Percentiles rank a stretch among this genome's conserved stretches.
Conservation (phyloP, 2,113 vertebrate species). For the Oryzias javanicus region DNA sequence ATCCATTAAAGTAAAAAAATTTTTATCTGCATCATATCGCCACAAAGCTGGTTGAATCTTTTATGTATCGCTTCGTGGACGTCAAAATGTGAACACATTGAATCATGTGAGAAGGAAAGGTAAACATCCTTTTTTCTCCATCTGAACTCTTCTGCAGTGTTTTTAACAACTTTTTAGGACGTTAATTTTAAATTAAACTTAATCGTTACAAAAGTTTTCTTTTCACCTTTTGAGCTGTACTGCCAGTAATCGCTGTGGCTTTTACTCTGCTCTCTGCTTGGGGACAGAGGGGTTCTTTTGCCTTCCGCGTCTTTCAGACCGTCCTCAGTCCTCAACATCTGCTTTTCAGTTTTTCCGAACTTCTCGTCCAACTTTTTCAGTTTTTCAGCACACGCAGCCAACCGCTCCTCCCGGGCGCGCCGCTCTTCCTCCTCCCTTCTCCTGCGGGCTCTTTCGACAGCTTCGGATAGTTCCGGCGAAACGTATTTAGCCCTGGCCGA, state of each 20-base stretch:
- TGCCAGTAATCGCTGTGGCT: conserved; percentile 78
- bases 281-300: conserved; percentile 73
- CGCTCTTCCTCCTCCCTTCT: conserved; percentile 94
- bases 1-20: too few relatives aligned
- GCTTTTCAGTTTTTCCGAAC: conserved; percentile 85
- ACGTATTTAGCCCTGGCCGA: conserved; percentile 86
- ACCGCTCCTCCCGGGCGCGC: conserved; percentile 87
- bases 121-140: neutral
- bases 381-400: conserved; percentile 94
- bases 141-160: neutral
- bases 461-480: conserved; percentile 90
- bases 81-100: too few relatives aligned
- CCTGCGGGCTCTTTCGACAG: conserved; percentile 89
- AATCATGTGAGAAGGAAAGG: neutral
- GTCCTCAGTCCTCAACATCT: conserved; percentile 77
- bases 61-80: too few relatives aligned
- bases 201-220: too few relatives aligned
- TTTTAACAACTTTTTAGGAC: neutral
- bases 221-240: conserved; percentile 80
- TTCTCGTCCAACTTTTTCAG: conserved; percentile 97
- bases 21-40: too few relatives aligned
- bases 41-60: too few relatives aligned
- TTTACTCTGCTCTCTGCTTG: conserved; percentile 73
- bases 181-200: neutral
- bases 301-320: conserved; percentile 71